These are phyloP conservation scores for Phenganax subtilis DNA, from an alignment of 92 coral and sea anemone genomes.

Conservation along the genomic window DNA sequence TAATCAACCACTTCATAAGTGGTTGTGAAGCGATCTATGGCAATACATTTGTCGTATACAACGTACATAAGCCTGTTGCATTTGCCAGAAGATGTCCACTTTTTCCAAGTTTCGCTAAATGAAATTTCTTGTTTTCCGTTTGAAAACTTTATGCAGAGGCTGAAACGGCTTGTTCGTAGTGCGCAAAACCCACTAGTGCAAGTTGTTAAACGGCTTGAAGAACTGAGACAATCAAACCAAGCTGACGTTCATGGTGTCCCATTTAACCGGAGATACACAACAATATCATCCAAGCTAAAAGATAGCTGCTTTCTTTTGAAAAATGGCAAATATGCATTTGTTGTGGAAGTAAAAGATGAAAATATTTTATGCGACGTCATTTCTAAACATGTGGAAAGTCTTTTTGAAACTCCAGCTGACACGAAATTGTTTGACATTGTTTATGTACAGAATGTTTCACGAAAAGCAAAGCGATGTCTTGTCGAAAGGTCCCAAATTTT, in stretches of 20 bases:
- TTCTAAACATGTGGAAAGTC: neutral
- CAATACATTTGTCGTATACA: neutral
- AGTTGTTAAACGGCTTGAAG: neutral
- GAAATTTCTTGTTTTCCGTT: neutral
- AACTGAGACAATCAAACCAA: neutral
- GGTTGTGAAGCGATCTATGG: neutral
- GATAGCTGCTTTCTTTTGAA: too few relatives aligned
- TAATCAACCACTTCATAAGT: neutral
- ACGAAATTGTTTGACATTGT: neutral
- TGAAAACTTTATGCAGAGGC: neutral
- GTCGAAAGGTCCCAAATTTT: neutral
- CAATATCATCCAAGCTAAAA: too few relatives aligned
- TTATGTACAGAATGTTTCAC: neutral
- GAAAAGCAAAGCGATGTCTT: neutral
- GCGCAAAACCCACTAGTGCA: neutral
- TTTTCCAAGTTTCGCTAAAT: neutral
- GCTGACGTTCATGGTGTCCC: too few relatives aligned
- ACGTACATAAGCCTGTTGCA: slow-evolving; percentile 3
- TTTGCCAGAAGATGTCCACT: neutral
- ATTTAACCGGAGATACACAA: too few relatives aligned
- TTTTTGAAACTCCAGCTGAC: neutral
- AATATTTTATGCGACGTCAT: too few relatives aligned
- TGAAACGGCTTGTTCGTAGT: neutral
- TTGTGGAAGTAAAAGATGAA: too few relatives aligned
- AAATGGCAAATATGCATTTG: too few relatives aligned